A percentile compares a stretch with the other conserved stretches of the same genome.
Evolutionary conservation across 2,888 invertebrate genomes (phyloP).

Genomic region (Cinara cedri): DNA sequence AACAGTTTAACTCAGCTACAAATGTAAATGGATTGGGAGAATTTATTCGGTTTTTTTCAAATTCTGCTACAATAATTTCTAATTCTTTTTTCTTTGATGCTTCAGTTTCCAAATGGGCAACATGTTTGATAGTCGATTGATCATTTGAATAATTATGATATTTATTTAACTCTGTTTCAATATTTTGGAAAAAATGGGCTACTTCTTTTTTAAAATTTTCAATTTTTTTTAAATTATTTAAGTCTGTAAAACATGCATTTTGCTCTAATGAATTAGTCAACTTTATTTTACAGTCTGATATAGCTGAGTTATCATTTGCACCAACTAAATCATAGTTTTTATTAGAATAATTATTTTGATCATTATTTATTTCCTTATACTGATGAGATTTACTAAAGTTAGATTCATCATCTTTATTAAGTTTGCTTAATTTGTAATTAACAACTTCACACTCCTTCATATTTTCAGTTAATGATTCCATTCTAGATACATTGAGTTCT

Average conservation of each 20-base stretch:
- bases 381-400: background rate
- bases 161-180: constrained; percentile 20
- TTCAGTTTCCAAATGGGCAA: constrained; percentile 49
- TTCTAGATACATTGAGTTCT: background rate
- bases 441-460: background rate
- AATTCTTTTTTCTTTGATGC: constrained; percentile 56
- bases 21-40: constrained; percentile 59
- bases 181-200: constrained; percentile 11
- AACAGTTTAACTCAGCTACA: constrained; percentile 4
- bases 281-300: background rate
- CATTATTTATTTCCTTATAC: background rate
- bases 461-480: constrained; percentile 24
- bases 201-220: background rate
- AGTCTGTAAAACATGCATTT: background rate
- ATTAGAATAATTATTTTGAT: constrained; percentile 23
- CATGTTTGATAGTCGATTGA: constrained; percentile 5
- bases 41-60: constrained; percentile 59
- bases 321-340: constrained; percentile 4
- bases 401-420: background rate
- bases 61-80: constrained; percentile 56
- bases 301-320: background rate
- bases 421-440: background rate
- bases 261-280: background rate
- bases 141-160: background rate
- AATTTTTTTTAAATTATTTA: background rate